phyloP scores from a whole-genome alignment of 2,113 vertebrate species.

The Rhombomys opimus region DNA sequence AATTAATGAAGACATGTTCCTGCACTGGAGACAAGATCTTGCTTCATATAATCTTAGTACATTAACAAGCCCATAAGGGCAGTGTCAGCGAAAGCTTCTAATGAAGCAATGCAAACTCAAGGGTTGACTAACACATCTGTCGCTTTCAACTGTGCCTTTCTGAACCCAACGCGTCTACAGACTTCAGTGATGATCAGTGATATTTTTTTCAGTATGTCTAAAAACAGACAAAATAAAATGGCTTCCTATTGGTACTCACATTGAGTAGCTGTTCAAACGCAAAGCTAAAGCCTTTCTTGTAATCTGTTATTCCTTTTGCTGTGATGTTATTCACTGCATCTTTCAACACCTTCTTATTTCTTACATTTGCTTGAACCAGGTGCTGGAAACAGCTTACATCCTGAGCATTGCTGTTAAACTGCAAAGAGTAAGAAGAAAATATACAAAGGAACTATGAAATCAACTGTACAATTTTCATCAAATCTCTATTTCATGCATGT shows the following conservation, averaged over 20 bases:
- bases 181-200: neutral
- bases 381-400: conserved; percentile 97
- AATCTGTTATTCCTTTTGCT: conserved; percentile 98
- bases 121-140: neutral
- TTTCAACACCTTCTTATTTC: conserved; percentile 98
- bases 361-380: conserved; percentile 98
- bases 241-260: conserved; percentile 87
- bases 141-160: neutral
- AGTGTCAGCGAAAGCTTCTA: neutral
- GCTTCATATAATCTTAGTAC: neutral
- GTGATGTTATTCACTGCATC: conserved; percentile 97
- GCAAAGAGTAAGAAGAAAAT: conserved; percentile 64
- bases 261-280: conserved; percentile 97
- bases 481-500: neutral
- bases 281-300: conserved; percentile 98
- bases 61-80: neutral
- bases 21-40: neutral
- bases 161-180: neutral
- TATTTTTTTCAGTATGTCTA: neutral
- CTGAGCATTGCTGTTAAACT: conserved; percentile 98
- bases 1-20: neutral
- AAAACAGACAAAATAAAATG: neutral
- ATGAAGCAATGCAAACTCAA: neutral
- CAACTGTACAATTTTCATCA: neutral
- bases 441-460: conserved; percentile 1